Conservation (phyloP, 2,113 vertebrate species). For the Chaetura pelagica region DNA sequence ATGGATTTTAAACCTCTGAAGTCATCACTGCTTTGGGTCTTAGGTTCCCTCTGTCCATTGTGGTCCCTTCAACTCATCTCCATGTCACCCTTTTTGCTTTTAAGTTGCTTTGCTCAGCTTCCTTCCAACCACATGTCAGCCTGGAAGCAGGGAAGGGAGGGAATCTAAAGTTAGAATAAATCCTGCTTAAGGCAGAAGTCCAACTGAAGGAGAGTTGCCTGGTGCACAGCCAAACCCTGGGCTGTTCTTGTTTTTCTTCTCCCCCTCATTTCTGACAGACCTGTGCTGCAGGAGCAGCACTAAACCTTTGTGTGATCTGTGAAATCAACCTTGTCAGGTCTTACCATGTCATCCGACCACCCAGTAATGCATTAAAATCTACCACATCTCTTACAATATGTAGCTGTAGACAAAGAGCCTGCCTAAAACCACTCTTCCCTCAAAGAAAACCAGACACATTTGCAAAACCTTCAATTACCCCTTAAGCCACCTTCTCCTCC, state of each 20-base stretch:
- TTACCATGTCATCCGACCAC: not conserved
- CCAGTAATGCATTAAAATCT: not conserved
- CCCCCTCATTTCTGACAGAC: not conserved
- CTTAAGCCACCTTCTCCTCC: conserved; percentile 6
- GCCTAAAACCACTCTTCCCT: not conserved
- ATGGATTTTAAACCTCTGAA: not conserved
- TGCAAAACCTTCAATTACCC: not conserved
- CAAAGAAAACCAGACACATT: not conserved
- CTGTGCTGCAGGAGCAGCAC: not conserved
- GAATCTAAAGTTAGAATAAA: not conserved
- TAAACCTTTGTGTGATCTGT: not conserved
- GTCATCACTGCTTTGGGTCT: not conserved
- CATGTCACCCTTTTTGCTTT: not conserved
- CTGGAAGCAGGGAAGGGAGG: not conserved
- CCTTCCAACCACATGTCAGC: not conserved
- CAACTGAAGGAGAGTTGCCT: not conserved
- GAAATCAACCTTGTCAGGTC: not conserved
- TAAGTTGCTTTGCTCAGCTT: not conserved
- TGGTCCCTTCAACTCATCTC: not conserved
- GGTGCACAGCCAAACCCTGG: not conserved
- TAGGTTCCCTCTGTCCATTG: not conserved
- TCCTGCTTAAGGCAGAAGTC: not conserved
- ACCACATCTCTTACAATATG: not conserved
- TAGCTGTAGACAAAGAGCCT: not conserved
- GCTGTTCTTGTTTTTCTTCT: not conserved